Base-by-base conservation (phyloP, 2,888 invertebrate species). In the Creontiades dilutus region DNA sequence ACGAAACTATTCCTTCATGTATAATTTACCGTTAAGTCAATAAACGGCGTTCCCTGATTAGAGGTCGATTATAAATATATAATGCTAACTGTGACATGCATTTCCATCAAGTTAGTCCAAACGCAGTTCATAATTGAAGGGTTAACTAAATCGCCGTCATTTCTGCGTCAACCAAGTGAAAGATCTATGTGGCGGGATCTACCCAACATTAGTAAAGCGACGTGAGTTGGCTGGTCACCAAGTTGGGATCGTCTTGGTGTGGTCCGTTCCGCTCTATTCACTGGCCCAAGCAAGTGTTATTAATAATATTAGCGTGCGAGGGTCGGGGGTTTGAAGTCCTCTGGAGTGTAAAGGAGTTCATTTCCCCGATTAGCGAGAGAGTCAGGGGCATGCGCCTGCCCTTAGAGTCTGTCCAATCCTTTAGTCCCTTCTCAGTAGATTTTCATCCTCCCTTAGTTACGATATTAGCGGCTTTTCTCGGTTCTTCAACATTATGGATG, bases 291-390 rank as follows among this genome's bases (percentile, higher is more conserved):
- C 90, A 80, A 90, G 90, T 90, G 91, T 91, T 91, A 91, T 90
- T 91, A 91, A 91, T 90, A 90, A 91, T 90, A 91, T 91, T 90
- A 91, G 89, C 85, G 84, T 52, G 84, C 89, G 84, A 84, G 89
- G 84, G 88, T 55, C 80, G 80, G 52, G 82, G 89, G 55, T 88
- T 88, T 78, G 81, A 88, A 88, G 88, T 88, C 78, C 76, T 55
- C 89, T 89, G 27, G 55, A 89, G 89, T 78, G 89, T 84, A 89
- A 89, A 89, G 27, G 89, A 84, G 89, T 89, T 89, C 89, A 84
- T 89, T 68, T 89, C 89, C 78, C 88, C 88, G 88, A 88, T 88
- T 88, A 88, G 86, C 86, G 86, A 75, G 68, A 16, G 55, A 87
- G 90, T 23, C 37, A 37, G 19, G 61, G 81, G 89, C 89, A 88